Conservation (phyloP, 2,888 invertebrate species). For the Chaetogeoica ovagalla region DNA sequence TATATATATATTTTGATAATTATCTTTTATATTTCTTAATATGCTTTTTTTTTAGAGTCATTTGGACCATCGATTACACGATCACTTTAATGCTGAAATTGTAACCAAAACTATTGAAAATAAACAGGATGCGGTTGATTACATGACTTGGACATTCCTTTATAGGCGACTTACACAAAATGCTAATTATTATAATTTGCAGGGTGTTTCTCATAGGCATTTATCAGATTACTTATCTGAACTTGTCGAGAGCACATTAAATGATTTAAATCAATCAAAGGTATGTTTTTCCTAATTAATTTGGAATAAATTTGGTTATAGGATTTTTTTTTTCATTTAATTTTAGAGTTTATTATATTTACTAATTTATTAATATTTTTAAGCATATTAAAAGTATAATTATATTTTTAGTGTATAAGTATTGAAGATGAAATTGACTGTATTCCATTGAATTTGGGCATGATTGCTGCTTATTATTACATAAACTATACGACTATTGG, state of each 20-base stretch:
- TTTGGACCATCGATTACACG: conserved; percentile 95
- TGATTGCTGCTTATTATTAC: conserved; percentile 99
- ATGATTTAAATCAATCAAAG: conserved; percentile 92
- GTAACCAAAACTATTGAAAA: conserved; percentile 99
- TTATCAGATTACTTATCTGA: conserved; percentile 98
- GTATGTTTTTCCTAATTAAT: conserved; percentile 56
- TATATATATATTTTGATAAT: background rate
- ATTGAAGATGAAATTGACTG: conserved; percentile 98
- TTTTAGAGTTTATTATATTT: background rate
- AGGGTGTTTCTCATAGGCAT: conserved; percentile 95
- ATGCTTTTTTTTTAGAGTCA: conserved; percentile 71
- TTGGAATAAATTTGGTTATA: background rate
- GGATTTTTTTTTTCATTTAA: background rate
- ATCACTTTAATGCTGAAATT: conserved; percentile 99
- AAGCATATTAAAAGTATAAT: conserved; percentile 9
- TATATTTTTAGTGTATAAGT: conserved; percentile 73
- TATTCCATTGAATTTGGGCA: conserved; percentile 93
- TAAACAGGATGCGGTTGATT: conserved; percentile 99
- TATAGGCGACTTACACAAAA: conserved; percentile 97
- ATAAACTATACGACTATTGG: conserved; percentile 99
- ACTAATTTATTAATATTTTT: background rate
- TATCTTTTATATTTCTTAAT: conserved; percentile 3
- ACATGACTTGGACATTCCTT: conserved; percentile 98
- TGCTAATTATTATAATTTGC: conserved; percentile 98
- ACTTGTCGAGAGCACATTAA: conserved; percentile 92